Conservation (phyloP, 2,113 vertebrate genomes). For the Silurus meridionalis region DNA sequence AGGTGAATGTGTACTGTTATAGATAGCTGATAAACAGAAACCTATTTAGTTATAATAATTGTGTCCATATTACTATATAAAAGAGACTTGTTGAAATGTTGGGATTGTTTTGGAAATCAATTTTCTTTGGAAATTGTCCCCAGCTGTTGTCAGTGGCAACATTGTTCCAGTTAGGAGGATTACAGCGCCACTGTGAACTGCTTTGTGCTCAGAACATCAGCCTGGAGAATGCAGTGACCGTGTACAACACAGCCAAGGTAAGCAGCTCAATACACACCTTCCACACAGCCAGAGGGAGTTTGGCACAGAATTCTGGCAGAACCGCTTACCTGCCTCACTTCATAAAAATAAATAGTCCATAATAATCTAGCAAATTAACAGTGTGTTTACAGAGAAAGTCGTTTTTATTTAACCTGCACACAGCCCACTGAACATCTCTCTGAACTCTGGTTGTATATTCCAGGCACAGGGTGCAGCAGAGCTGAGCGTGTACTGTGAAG, state of each 20-base stretch:
- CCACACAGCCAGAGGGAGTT: background rate
- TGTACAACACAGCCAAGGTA: conserved; percentile 96
- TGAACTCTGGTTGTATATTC: background rate
- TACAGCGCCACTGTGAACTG: conserved; percentile 93
- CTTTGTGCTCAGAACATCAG: conserved; percentile 85
- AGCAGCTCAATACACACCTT: background rate
- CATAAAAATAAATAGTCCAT: background rate
- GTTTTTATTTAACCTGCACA: background rate
- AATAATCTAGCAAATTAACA: background rate
- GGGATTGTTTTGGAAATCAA: background rate
- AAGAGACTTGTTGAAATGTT: background rate
- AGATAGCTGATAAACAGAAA: background rate
- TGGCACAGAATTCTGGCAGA: background rate
- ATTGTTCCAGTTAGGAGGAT: conserved; percentile 85
- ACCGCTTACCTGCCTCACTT: background rate
- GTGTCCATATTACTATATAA: background rate
- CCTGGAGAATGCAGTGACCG: conserved; percentile 83
- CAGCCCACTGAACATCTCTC: background rate
- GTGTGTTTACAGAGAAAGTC: background rate
- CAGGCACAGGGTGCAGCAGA: conserved; percentile 85
- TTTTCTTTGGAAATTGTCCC: conserved; percentile 9
- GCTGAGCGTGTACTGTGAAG: conserved; percentile 86
- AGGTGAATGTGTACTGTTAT: conserved; percentile 75
- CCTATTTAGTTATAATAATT: background rate
- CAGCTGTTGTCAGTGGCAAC: conserved; percentile 89